Conservation (phyloP, 2,888 invertebrate genomes). For the Parnassius glacialis region DNA sequence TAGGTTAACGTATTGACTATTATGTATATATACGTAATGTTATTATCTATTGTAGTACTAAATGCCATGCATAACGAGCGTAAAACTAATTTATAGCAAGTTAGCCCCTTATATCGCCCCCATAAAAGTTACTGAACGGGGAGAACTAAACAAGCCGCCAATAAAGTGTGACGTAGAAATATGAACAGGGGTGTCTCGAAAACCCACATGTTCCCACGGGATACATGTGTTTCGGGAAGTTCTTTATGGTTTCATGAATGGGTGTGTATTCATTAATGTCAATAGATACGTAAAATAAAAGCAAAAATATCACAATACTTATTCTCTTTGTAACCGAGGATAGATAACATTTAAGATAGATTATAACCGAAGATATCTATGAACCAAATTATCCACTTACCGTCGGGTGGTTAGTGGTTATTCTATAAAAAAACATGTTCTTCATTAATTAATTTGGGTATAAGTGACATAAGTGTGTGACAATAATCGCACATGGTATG, state of each 20-base stretch:
- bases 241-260: not conserved
- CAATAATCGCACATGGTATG: not conserved
- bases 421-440: too few species aligned
- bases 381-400: too few species aligned
- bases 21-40: too few species aligned
- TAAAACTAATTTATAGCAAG: constrained; percentile 33
- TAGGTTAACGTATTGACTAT: constrained; percentile 4
- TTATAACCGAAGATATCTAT: too few species aligned
- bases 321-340: too few species aligned
- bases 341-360: too few species aligned
- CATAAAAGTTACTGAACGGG: constrained; percentile 31
- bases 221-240: constrained; percentile 11
- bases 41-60: constrained; percentile 19
- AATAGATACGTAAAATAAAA: too few species aligned
- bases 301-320: too few species aligned
- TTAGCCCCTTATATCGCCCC: constrained; percentile 28
- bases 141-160: constrained; percentile 30
- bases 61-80: constrained; percentile 29
- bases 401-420: too few species aligned
- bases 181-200: constrained; percentile 21
- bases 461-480: too few species aligned
- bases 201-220: constrained; percentile 23
- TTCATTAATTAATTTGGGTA: too few species aligned
- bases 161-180: constrained; percentile 30
- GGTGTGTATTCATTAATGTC: too few species aligned